phyloP scores from a whole-genome alignment of 1,140 invertebrate species.

The Procambarus clarkii region DNA sequence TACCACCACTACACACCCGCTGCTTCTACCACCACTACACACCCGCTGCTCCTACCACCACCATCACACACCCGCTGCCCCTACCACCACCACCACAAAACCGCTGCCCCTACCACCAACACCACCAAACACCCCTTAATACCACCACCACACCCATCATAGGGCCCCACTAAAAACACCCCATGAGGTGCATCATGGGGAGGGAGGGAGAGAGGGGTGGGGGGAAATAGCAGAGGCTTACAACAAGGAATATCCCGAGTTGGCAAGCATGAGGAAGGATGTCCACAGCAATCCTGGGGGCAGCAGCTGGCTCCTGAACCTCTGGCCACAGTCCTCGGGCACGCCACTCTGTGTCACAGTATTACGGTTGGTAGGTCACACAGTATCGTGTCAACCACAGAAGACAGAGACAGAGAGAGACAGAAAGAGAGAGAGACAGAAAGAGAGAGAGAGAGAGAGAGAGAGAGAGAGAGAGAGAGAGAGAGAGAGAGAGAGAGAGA shows the following conservation, averaged over 20 bases:
- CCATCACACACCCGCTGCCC: background rate
- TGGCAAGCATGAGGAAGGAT: constrained; percentile 53
- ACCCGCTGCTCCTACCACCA: background rate
- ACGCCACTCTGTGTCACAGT: background rate
- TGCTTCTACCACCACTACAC: background rate
- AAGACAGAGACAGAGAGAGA: no score
- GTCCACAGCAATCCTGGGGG: constrained; percentile 26
- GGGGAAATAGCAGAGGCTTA: constrained; percentile 47
- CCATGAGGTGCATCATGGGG: background rate
- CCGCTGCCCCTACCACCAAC: background rate
- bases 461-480: background rate
- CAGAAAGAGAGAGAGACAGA: background rate
- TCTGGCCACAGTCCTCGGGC: background rate
- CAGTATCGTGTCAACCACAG: background rate
- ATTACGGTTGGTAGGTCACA: background rate
- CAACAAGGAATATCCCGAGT: constrained; percentile 41
- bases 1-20: background rate
- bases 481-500: background rate
- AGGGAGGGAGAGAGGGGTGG: no score
- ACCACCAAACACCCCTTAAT: no score
- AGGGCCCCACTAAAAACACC: background rate
- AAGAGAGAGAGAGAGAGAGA: background rate
- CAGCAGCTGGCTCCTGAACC: background rate
- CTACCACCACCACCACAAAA: constrained; percentile 20
- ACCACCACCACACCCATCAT: background rate